phyloP scores from a whole-genome alignment of 2,797 vertebrate genomes.

The Hemitrygon akajei region DNA sequence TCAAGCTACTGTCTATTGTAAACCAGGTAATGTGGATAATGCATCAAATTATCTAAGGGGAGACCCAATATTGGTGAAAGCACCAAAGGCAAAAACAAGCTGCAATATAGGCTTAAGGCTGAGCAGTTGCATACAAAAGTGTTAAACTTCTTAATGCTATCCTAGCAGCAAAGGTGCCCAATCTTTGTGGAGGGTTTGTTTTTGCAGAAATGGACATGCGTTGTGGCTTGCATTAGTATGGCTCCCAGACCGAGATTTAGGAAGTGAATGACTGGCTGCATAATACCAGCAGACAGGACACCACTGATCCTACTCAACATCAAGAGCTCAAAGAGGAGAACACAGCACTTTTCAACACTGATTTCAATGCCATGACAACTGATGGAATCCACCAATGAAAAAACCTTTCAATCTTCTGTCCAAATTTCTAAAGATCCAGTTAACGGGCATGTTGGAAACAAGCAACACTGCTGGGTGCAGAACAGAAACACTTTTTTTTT shows the following conservation, averaged over 20 bases:
- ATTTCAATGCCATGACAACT: constrained; percentile 54
- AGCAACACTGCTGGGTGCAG: constrained; percentile 25
- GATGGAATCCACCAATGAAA: constrained; percentile 51
- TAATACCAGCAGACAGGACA: constrained; percentile 48
- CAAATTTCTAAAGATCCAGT: constrained; percentile 51
- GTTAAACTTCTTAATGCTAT: background rate
- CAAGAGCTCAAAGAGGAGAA: constrained; percentile 40
- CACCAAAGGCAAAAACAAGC: background rate
- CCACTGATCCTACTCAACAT: constrained; percentile 49
- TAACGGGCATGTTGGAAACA: constrained; percentile 50
- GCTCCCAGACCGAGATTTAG: constrained; percentile 47
- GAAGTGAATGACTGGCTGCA: constrained; percentile 46
- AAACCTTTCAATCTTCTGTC: constrained; percentile 46
- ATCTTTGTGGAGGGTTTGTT: background rate
- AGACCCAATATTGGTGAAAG: background rate
- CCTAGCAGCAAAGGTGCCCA: background rate
- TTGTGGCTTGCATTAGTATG: constrained; percentile 44
- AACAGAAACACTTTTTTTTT: constrained; percentile 21
- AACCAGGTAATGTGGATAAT: too few species aligned
- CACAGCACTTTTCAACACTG: constrained; percentile 50
- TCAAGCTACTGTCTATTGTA: too few species aligned
- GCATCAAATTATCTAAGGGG: background rate
- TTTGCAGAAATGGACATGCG: constrained; percentile 38
- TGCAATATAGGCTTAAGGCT: background rate
- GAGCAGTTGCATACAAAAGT: constrained; percentile 40